Conservation (phyloP, 2,888 invertebrate species). For the Zeuzera pyrina region DNA sequence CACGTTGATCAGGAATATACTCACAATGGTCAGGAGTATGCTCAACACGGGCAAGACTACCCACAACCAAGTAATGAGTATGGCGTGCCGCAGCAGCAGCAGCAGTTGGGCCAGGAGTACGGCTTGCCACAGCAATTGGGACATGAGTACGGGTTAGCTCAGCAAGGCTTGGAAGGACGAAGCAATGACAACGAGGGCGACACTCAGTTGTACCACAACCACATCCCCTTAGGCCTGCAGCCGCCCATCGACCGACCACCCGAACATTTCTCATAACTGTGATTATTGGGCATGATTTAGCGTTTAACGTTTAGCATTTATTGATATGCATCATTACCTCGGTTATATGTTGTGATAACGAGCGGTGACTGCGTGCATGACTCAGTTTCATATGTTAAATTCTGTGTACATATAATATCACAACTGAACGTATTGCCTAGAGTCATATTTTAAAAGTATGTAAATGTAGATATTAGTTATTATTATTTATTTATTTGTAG, state of each 20-base stretch:
- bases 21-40: slow-evolving; percentile 21
- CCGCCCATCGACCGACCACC: slow-evolving; percentile 58
- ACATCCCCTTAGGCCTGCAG: slow-evolving; percentile 58
- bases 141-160: slow-evolving; percentile 48
- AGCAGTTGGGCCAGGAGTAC: slow-evolving; percentile 21
- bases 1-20: slow-evolving; percentile 22
- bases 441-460: too few relatives aligned
- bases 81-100: slow-evolving; percentile 22
- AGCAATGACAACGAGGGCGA: slow-evolving; percentile 31
- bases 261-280: slow-evolving; percentile 55
- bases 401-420: too few relatives aligned
- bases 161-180: slow-evolving; percentile 44
- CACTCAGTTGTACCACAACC: slow-evolving; percentile 48
- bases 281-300: too few relatives aligned
- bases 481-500: too few relatives aligned
- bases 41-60: slow-evolving; percentile 20
- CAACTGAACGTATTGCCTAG: too few relatives aligned
- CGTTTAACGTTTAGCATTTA: too few relatives aligned
- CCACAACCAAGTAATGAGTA: slow-evolving; percentile 14
- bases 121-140: slow-evolving; percentile 16
- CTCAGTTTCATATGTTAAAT: too few relatives aligned
- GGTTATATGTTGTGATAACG: too few relatives aligned
- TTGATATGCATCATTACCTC: too few relatives aligned
- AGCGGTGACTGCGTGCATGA: too few relatives aligned
- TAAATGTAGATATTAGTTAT: too few relatives aligned